phyloP scores from a whole-genome alignment of 2,888 invertebrate genomes.

The Caenorhabditis sp. region DNA sequence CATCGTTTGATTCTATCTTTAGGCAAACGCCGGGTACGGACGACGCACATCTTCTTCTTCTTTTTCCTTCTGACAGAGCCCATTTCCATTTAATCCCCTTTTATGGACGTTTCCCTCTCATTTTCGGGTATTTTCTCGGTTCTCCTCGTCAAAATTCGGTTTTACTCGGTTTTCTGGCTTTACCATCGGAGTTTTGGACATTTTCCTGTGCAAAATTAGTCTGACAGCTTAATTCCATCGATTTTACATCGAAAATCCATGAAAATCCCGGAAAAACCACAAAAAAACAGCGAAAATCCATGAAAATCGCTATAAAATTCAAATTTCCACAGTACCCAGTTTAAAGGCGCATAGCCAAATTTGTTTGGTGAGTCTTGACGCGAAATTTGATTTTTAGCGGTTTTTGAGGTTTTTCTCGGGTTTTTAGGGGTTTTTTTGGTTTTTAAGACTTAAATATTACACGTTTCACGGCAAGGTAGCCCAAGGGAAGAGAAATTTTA shows the following conservation, averaged over 20 bases:
- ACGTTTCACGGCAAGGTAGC: too few relatives aligned
- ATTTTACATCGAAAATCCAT: background rate
- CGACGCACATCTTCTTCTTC: background rate
- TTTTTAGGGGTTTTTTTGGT: too few relatives aligned
- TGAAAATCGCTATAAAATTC: background rate
- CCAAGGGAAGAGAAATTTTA: too few relatives aligned
- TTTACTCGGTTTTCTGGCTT: background rate
- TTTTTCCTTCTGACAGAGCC: too few relatives aligned
- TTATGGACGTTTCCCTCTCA: conserved; percentile 13
- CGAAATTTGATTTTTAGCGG: background rate
- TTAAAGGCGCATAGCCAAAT: background rate
- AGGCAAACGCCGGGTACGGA: background rate
- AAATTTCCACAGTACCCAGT: background rate
- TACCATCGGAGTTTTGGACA: too few relatives aligned
- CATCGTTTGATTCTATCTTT: conserved; percentile 43
- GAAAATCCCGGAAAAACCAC: background rate
- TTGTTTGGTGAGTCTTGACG: background rate
- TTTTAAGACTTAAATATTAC: too few relatives aligned
- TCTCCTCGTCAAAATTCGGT: too few relatives aligned
- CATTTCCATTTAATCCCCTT: conserved; percentile 12
- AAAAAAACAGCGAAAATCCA: background rate
- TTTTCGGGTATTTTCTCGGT: background rate
- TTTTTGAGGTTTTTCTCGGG: too few relatives aligned
- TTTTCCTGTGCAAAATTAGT: too few relatives aligned
- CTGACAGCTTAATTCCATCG: too few relatives aligned